These are phyloP conservation scores for Mallotus villosus DNA, from an alignment of 2,797 vertebrate genomes.

Conservation along the genomic window DNA sequence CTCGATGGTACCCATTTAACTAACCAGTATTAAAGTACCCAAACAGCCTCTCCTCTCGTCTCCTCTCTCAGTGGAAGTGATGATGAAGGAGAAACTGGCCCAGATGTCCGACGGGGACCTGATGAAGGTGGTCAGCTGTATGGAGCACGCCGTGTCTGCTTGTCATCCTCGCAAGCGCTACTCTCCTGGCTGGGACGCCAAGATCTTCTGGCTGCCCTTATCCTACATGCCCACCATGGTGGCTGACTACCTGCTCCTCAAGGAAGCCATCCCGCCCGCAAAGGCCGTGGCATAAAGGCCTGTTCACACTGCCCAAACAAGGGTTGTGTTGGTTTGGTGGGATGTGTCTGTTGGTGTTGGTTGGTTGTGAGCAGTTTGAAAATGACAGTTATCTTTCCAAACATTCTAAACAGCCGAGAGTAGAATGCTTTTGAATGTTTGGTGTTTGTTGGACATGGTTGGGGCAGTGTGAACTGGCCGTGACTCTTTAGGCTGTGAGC, in stretches of 20 bases:
- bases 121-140: constrained; percentile 78
- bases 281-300: constrained; percentile 34
- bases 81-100: constrained; percentile 40
- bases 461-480: no score
- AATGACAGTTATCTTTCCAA: background rate
- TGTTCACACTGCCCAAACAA: no score
- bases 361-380: background rate
- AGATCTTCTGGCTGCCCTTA: constrained; percentile 83
- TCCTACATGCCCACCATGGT: constrained; percentile 81
- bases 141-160: constrained; percentile 85
- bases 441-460: background rate
- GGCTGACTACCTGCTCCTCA: constrained; percentile 64
- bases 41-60: background rate
- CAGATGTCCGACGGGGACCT: constrained; percentile 66
- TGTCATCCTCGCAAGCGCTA: constrained; percentile 81
- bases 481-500: background rate
- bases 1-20: background rate
- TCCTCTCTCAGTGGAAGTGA: constrained; percentile 15
- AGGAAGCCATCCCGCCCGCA: constrained; percentile 47
- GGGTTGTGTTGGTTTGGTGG: no score
- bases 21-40: background rate
- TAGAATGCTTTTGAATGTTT: background rate
- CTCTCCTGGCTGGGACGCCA: constrained; percentile 85
- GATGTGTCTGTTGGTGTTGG: no score
- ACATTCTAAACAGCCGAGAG: no score